Percentiles rank a stretch among this genome's conserved stretches.
Conservation (phyloP, 2,113 vertebrate species). For the Stegostoma tigrinum region DNA sequence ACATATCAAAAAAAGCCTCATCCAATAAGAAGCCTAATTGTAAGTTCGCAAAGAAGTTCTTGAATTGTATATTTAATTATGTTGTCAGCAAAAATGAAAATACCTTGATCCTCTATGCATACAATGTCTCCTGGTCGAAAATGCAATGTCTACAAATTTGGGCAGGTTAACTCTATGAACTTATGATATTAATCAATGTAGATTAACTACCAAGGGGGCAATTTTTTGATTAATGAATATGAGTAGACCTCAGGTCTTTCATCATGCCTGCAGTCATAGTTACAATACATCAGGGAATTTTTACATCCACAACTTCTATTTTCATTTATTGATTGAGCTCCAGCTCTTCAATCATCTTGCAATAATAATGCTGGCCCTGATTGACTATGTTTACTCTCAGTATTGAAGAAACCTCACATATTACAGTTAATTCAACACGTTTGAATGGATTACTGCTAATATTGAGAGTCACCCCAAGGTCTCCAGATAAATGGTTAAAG, state of each 20-base stretch:
- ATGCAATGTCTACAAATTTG: conserved; percentile 22
- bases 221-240: conserved; percentile 33
- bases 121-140: neutral
- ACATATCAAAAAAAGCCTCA: neutral
- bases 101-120: neutral
- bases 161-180: conserved; percentile 30
- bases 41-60: neutral
- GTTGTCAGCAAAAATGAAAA: neutral
- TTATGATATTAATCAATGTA: conserved; percentile 34
- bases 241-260: conserved; percentile 25
- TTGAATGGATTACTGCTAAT: conserved; percentile 12
- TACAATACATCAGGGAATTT: conserved; percentile 34
- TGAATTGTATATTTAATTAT: neutral
- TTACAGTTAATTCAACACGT: conserved; percentile 31
- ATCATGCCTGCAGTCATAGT: conserved; percentile 35
- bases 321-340: conserved; percentile 35
- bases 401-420: conserved; percentile 29
- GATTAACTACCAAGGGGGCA: conserved; percentile 27
- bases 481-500: conserved; percentile 18
- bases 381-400: conserved; percentile 33
- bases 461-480: neutral
- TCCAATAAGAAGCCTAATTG: neutral
- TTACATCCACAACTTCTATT: conserved; percentile 33
- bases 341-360: conserved; percentile 26
- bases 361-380: conserved; percentile 29